Evolutionary conservation across 2,888 invertebrate species (phyloP).

Genomic region (Drosophila kokeensis): DNA sequence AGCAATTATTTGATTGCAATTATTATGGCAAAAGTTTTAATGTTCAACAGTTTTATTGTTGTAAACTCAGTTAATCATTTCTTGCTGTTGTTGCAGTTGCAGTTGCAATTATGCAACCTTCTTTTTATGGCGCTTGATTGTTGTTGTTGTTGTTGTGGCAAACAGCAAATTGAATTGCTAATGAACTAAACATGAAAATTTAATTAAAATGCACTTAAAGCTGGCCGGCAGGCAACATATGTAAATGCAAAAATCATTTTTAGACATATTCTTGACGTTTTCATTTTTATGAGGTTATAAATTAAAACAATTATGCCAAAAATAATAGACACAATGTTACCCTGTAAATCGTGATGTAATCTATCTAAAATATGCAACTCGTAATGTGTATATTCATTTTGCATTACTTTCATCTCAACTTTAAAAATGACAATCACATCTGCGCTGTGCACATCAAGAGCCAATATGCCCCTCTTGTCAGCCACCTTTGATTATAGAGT

Average conservation of each 20-base stretch:
- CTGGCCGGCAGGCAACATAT: conserved; percentile 22
- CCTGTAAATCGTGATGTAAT: background rate
- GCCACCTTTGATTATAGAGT: background rate
- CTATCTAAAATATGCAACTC: background rate
- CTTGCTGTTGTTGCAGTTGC: conserved; percentile 36
- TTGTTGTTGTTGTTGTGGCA: conserved; percentile 20
- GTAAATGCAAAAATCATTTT: conserved; percentile 47
- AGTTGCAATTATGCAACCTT: conserved; percentile 67
- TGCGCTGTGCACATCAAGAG: background rate
- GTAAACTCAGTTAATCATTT: background rate
- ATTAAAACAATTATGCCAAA: conserved; percentile 8
- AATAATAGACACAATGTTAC: background rate
- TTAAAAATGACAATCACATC: background rate
- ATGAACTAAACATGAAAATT: conserved; percentile 71
- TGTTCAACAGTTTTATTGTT: conserved; percentile 38
- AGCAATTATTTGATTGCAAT: conserved; percentile 49
- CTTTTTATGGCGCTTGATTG: conserved; percentile 45
- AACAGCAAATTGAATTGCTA: conserved; percentile 73
- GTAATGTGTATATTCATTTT: background rate
- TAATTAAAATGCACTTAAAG: conserved; percentile 67
- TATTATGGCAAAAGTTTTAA: conserved; percentile 51
- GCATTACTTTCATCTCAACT: background rate
- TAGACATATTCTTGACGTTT: conserved; percentile 17
- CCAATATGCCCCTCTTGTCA: background rate
- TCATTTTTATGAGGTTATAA: conserved; percentile 12